Conservation (phyloP, 2,888 invertebrate species). For the Parnassius apollo region DNA sequence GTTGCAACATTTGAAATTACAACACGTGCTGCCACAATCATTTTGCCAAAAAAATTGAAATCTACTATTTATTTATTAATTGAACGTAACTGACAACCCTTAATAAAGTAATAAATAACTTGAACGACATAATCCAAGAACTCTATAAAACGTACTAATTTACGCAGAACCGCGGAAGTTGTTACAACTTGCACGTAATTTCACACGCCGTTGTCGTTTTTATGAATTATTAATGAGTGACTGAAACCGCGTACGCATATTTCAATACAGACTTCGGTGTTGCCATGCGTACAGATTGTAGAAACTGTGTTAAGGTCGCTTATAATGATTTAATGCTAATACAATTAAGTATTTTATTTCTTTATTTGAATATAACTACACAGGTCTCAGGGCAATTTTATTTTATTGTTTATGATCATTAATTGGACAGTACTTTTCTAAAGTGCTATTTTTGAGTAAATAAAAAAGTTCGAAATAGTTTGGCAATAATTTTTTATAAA, state of each 20-base stretch:
- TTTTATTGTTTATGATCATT: no score
- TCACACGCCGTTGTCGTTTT: slow-evolving; percentile 7
- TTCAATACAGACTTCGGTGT: not conserved
- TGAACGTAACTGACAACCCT: not conserved
- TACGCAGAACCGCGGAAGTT: slow-evolving; percentile 9
- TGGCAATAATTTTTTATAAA: no score
- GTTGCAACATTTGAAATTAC: no score
- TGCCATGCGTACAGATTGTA: slow-evolving; percentile 3
- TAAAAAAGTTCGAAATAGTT: no score
- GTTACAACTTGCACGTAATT: not conserved
- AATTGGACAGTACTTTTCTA: no score
- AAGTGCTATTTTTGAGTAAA: no score
- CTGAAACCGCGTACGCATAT: not conserved
- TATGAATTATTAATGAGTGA: slow-evolving; percentile 4
- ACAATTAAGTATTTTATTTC: no score
- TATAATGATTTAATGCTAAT: not conserved
- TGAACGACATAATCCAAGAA: not conserved
- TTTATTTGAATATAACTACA: no score
- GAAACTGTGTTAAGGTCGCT: slow-evolving; percentile 14
- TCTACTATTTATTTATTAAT: not conserved
- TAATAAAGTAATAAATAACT: slow-evolving; percentile 1
- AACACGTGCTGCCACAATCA: no score
- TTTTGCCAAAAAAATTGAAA: no score
- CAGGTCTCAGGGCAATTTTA: no score
- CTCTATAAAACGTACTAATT: not conserved